These are phyloP conservation scores for Oryzias woworae DNA, from an alignment of 2,113 vertebrate species.

Conservation along the genomic window DNA sequence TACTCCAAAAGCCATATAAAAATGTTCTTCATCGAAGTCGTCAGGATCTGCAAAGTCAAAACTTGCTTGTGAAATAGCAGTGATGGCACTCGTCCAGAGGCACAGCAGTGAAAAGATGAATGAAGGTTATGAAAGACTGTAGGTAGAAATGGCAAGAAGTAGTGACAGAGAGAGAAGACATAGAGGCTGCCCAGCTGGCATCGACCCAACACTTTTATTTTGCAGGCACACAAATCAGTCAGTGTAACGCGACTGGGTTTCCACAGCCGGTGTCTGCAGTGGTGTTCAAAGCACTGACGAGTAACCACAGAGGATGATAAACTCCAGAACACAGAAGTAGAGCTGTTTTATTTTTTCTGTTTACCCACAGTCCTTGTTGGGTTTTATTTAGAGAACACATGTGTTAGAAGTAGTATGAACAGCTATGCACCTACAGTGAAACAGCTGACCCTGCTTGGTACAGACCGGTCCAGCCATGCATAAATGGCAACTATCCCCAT, in stretches of 20 bases:
- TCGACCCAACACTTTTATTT: slow-evolving; percentile 60
- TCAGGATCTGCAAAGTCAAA: slow-evolving; percentile 23
- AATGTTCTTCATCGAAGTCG: not conserved
- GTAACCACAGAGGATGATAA: slow-evolving; percentile 46
- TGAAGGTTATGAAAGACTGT: slow-evolving; percentile 35
- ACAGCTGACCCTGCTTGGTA: slow-evolving; percentile 50
- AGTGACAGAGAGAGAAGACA: slow-evolving; percentile 45
- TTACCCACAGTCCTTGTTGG: slow-evolving; percentile 40
- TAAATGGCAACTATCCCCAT: slow-evolving; percentile 67
- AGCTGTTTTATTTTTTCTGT: slow-evolving; percentile 38
- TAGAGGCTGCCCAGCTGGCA: slow-evolving; percentile 60
- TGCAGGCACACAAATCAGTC: slow-evolving; percentile 60
- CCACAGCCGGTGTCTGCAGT: slow-evolving; percentile 41
- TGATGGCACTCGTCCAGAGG: slow-evolving; percentile 30
- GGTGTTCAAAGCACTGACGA: slow-evolving; percentile 39
- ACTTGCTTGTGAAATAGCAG: slow-evolving; percentile 20
- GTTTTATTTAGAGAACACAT: slow-evolving; percentile 42
- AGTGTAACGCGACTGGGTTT: slow-evolving; percentile 50
- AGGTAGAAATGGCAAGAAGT: slow-evolving; percentile 39
- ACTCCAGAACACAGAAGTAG: slow-evolving; percentile 15
- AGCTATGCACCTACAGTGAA: slow-evolving; percentile 47
- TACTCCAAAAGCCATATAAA: not conserved
- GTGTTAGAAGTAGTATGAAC: slow-evolving; percentile 36
- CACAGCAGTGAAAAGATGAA: slow-evolving; percentile 17
- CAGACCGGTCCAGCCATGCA: slow-evolving; percentile 61